A percentile compares a stretch with the other conserved stretches of the same genome.
These are phyloP conservation scores for Tiphia femorata DNA, from an alignment of 2,888 invertebrate genomes.

Conservation along the genomic window DNA sequence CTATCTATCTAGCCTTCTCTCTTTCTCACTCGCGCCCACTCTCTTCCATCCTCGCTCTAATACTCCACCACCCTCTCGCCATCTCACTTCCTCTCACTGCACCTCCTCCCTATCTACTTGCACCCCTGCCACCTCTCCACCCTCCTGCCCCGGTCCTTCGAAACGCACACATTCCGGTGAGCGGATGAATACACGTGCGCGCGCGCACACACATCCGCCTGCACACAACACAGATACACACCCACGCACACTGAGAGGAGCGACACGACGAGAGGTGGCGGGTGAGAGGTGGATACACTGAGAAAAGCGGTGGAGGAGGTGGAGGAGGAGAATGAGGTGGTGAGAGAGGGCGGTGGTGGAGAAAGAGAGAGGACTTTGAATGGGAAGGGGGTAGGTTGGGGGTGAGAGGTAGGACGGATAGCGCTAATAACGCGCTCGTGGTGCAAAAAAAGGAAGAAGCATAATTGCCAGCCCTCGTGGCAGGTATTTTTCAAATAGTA, in stretches of 20 bases:
- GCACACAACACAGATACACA: constrained; percentile 3
- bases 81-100: constrained; percentile 18
- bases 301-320: background rate
- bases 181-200: constrained; percentile 21
- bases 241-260: constrained; percentile 17
- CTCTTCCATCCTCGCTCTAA: too few species aligned
- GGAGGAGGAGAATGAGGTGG: background rate
- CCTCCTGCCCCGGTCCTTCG: constrained; percentile 5
- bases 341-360: constrained; percentile 15
- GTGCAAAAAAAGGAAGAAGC: constrained; percentile 49
- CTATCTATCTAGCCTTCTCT: constrained; percentile 28
- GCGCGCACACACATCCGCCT: constrained; percentile 20
- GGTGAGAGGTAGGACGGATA: constrained; percentile 47
- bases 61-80: constrained; percentile 4
- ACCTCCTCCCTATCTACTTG: constrained; percentile 25
- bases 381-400: constrained; percentile 18
- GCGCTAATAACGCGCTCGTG: constrained; percentile 58
- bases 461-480: constrained; percentile 57
- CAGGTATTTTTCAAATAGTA: constrained; percentile 55
- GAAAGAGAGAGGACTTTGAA: constrained; percentile 18
- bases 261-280: constrained; percentile 2
- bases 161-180: background rate
- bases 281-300: background rate
- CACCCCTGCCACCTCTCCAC: constrained; percentile 9
- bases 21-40: constrained; percentile 23